Conservation (phyloP, 2,113 vertebrate species). For the Boleophthalmus pectinirostris region DNA sequence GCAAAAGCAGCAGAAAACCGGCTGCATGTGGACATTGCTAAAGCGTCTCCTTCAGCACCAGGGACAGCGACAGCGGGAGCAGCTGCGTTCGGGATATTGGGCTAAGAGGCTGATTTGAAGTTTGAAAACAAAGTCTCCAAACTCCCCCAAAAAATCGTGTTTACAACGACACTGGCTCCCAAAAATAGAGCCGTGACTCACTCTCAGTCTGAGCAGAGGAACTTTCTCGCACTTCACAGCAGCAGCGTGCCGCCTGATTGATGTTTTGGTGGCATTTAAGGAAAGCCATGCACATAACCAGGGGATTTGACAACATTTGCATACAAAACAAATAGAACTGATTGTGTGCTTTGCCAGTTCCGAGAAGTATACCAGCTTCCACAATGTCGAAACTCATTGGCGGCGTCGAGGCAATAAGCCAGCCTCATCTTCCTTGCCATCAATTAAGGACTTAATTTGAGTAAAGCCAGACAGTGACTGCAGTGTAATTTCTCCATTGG, state of each 20-base stretch:
- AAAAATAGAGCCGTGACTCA: conserved; percentile 26
- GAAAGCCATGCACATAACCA: conserved; percentile 14
- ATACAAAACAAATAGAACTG: conserved; percentile 33
- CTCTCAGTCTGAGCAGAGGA: conserved; percentile 12
- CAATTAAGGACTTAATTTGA: conserved; percentile 68
- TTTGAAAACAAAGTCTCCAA: background rate
- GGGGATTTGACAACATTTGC: conserved; percentile 20
- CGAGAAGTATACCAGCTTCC: conserved; percentile 25
- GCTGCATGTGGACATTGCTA: background rate
- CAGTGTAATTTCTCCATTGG: conserved; percentile 62
- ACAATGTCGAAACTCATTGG: conserved; percentile 34
- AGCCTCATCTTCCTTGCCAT: conserved; percentile 51
- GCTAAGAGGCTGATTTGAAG: conserved; percentile 2
- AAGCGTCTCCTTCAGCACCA: conserved; percentile 9
- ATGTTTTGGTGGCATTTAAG: conserved; percentile 43
- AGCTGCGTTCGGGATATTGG: background rate
- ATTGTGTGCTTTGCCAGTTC: conserved; percentile 30
- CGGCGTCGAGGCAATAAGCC: conserved; percentile 22
- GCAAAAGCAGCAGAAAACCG: background rate
- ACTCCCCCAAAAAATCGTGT: background rate
- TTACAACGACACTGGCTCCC: conserved; percentile 1
- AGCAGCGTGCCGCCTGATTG: conserved; percentile 24
- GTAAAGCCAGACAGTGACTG: conserved; percentile 55
- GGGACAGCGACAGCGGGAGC: conserved; percentile 13
- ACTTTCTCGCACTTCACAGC: conserved; percentile 3